A percentile compares a stretch with the other conserved stretches of the same genome.
phyloP scores from a whole-genome alignment of 2,797 vertebrate genomes.

The Lateolabrax maculatus region DNA sequence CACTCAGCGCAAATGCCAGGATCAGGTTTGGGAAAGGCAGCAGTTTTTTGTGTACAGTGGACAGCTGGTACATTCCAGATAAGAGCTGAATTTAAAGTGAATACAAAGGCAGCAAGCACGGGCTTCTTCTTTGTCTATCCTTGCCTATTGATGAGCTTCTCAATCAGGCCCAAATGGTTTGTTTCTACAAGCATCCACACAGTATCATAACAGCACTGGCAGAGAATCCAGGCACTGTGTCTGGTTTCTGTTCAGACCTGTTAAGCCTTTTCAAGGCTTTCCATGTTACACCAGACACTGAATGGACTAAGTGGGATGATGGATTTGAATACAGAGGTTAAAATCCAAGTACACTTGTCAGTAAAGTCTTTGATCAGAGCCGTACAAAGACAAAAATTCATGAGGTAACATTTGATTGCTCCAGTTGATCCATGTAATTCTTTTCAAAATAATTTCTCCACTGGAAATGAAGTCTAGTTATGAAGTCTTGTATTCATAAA shows the following conservation, averaged over 20 bases:
- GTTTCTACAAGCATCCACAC: conserved; percentile 75
- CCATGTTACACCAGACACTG: conserved; percentile 65
- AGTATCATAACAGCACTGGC: conserved; percentile 74
- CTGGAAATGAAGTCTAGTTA: conserved; percentile 1
- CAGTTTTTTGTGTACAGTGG: conserved; percentile 84
- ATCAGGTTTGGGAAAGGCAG: conserved; percentile 85
- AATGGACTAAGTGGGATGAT: conserved; percentile 64
- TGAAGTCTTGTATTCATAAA: conserved; percentile 20
- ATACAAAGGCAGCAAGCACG: conserved; percentile 76
- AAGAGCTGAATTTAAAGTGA: conserved; percentile 86
- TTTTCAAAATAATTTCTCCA: neutral
- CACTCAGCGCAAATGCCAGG: conserved; percentile 79
- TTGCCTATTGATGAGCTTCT: conserved; percentile 80
- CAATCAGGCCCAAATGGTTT: conserved; percentile 79
- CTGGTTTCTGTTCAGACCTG: conserved; percentile 68
- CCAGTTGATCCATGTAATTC: conserved; percentile 6
- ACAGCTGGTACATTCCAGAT: conserved; percentile 89
- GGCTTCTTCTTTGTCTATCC: conserved; percentile 75
- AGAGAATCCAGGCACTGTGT: conserved; percentile 56
- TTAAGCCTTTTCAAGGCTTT: conserved; percentile 64
- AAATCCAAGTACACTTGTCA: conserved; percentile 62
- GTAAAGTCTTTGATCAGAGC: conserved; percentile 42
- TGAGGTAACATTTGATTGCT: conserved; percentile 7
- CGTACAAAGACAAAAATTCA: neutral
- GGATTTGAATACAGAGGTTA: conserved; percentile 58